A percentile compares a stretch with the other conserved stretches of the same genome.
These are phyloP conservation scores for Plecotus auritus DNA, from an alignment of 2,113 vertebrate genomes.

Conservation along the genomic window DNA sequence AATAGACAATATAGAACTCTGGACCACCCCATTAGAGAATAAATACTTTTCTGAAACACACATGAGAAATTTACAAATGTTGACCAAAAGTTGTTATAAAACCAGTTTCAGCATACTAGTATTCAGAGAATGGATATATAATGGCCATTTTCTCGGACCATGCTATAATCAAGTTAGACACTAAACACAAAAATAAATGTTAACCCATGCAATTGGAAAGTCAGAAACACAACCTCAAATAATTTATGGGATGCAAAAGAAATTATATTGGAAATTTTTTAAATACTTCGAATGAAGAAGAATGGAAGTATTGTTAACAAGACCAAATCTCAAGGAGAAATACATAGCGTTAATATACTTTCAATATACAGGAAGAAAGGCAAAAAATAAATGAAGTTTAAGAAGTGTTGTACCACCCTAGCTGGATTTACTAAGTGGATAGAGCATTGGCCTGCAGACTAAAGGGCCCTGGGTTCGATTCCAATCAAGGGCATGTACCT, in stretches of 20 bases:
- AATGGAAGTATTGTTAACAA: neutral
- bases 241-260: neutral
- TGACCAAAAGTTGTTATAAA: neutral
- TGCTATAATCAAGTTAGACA: neutral
- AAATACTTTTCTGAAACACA: neutral
- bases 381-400: neutral
- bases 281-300: neutral
- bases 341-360: neutral
- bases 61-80: neutral
- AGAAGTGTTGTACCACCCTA: neutral
- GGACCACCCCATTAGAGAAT: neutral
- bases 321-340: neutral
- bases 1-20: neutral
- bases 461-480: no score
- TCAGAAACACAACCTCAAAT: neutral
- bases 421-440: no score
- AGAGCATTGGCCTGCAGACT: no score
- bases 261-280: neutral
- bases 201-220: neutral
- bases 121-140: neutral
- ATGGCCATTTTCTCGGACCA: neutral
- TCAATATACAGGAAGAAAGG: neutral
- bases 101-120: neutral
- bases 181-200: slow-evolving; percentile 19
- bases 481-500: no score